A percentile compares a stretch with the other conserved stretches of the same genome.
Evolutionary conservation across 2,113 vertebrate genomes (phyloP).

Genomic region (Bucco capensis): DNA sequence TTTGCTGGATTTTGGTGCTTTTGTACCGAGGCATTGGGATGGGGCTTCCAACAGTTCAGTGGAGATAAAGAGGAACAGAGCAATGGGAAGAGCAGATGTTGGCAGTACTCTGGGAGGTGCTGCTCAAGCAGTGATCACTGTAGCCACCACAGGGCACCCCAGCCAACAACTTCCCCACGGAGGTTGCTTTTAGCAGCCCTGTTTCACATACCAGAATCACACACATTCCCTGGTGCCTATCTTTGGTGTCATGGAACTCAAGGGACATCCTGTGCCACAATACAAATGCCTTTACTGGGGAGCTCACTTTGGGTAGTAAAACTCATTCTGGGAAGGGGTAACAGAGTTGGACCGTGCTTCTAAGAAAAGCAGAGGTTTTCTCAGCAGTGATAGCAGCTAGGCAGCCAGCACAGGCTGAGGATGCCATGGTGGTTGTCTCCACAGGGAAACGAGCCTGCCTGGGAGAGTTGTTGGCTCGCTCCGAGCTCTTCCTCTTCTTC

Average conservation of each 20-base stretch:
- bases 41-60: fast-evolving
- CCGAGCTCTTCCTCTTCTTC: slow-evolving; percentile 82
- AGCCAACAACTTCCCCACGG: not conserved
- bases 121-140: not conserved
- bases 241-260: fast-evolving
- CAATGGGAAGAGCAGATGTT: not conserved
- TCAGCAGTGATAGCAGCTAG: not conserved
- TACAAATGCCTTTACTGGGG: fast-evolving
- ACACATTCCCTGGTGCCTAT: not conserved
- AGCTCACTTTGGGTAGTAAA: not conserved
- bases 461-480: slow-evolving; percentile 77
- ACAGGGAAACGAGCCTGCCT: slow-evolving; percentile 80
- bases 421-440: not conserved
- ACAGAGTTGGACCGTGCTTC: fast-evolving
- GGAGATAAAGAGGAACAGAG: not conserved
- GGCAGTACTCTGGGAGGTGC: not conserved
- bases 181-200: not conserved
- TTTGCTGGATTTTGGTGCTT: not conserved
- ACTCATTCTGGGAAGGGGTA: not conserved
- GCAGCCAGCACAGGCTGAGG: not conserved
- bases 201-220: not conserved
- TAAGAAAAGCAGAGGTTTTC: not conserved
- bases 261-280: not conserved
- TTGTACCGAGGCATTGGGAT: fast-evolving
- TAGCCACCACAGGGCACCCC: not conserved